Evolutionary conservation across 2,888 invertebrate genomes (phyloP), one percentile per base, ranked within the genome.

Genomic region (Drosophila macrothrix): DNA sequence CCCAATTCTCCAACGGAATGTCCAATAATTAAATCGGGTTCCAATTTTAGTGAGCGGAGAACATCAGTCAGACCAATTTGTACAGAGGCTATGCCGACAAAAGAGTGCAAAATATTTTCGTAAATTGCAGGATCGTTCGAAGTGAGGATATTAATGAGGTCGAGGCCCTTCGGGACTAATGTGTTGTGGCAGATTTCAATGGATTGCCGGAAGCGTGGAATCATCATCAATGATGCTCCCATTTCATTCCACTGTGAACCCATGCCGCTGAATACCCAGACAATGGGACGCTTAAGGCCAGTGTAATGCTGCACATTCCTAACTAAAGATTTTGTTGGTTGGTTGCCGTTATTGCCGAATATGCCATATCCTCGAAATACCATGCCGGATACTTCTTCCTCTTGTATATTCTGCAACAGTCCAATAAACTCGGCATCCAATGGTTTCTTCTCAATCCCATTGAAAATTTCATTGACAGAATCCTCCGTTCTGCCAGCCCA

Each of bases 1-100:
- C 97, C 98, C 9, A 99, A 94, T 93, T 99, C 99, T 29, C 99
- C 99, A 0, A 98, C 97, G 12, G 98, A 98, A 93, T 99, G 98
- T 3, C 99, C 97, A 76, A 97, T 95, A 78, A 97, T 95, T 37
- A 95, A 95, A 92, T 97, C 96, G 14, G 97, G 96, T 58, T 94
- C 93, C 39, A 97, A 93, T 19, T 95, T 95, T 28, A 95, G 90
- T 6, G 93, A 93, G 60, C 92, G 93, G 55, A 97, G 93, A 7
- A 96, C 92, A 91, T 97, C 96, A 49, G 94, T 94, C 41, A 95
- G 90, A 10, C 94, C 95, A 78, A 96, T 95, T 94, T 95, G 94
- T 22, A 94, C 92, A 0, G 96, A 95, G 16, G 96, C 95, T 75
- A 97, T 97, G 33, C 96, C 95, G 31, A 97, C 95, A 91, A 97